Evolutionary conservation across 1,140 invertebrate genomes (phyloP), one percentile per base, ranked within the genome.

Genomic region (Parapsyche elsis): DNA sequence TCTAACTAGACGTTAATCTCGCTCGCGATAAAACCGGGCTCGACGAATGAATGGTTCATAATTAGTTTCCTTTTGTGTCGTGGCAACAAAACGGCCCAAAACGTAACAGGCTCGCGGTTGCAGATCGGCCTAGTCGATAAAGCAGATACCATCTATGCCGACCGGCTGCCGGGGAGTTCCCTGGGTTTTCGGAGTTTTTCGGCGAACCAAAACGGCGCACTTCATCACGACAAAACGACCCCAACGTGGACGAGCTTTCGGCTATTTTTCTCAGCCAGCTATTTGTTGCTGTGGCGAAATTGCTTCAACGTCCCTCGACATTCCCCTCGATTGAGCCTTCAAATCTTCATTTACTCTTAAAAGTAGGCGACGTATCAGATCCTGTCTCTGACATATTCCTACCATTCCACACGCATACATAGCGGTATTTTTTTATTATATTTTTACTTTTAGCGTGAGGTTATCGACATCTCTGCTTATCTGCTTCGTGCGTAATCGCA

Each of bases 61-160:
- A 82, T 82, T 82, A 82, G 81, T 80, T 81, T 46, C 78, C 81
- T 82, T 82, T 82, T 82, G 81, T 81, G 71, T 81, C 77, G 64
- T 75, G 73, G 74, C 49, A 79, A 82, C 81, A 82, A 80, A 82
- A 82, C 78, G 81, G 70, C 64, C 76, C 75, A 78, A 77, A 79
- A 79, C 80, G 71, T 57, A n/a, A 57, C 38, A 0, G 24, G 9
- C 44, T 9, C 76, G 67, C 67, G 21, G 71, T 16, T 24, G 70
- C 26, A 57, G 73, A 75, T 75, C 44, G 45, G 46, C 24, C 12
- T 0, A 46, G 23, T 7, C 73, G 73, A 75, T 75, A 75, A 46
- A 9, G 19, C 19, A 23, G 73, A 75, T 75, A 75, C 21, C 49
- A 75, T 75, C 73, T 75, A 46, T 44, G 26, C 30, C 2, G 2